phyloP scores from a whole-genome alignment of 1,140 invertebrate species.

The Drosophila navojoa region DNA sequence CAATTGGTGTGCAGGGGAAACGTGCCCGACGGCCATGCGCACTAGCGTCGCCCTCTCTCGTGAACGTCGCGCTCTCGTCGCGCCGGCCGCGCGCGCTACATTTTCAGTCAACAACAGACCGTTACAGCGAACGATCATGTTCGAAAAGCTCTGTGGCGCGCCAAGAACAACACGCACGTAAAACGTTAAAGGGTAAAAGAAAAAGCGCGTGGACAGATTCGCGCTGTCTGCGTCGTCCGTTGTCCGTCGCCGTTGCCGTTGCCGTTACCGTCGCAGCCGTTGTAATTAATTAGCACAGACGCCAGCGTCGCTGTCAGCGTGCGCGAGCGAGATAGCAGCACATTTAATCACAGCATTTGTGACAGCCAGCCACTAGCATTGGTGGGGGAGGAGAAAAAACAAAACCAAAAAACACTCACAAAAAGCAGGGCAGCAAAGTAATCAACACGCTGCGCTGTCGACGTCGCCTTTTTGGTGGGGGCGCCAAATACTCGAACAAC shows the following conservation, averaged over 20 bases:
- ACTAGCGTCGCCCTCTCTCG: constrained; percentile 36
- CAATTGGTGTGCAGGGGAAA: constrained; percentile 67
- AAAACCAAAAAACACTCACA: constrained; percentile 15
- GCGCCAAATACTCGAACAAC: constrained; percentile 31
- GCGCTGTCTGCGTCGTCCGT: constrained; percentile 24
- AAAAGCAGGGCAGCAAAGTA: constrained; percentile 49
- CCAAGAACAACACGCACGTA: constrained; percentile 19
- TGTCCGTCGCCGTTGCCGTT: not conserved
- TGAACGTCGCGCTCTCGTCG: constrained; percentile 25
- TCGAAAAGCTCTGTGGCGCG: constrained; percentile 63
- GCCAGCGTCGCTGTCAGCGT: constrained; percentile 50
- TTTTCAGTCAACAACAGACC: constrained; percentile 71
- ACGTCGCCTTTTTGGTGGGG: constrained; percentile 44
- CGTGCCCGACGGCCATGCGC: constrained; percentile 32
- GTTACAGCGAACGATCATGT: constrained; percentile 78
- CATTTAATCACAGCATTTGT: constrained; percentile 74
- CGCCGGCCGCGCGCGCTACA: constrained; percentile 44
- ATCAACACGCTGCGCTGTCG: constrained; percentile 63
- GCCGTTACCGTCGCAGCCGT: constrained; percentile 15
- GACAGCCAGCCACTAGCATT: constrained; percentile 41
- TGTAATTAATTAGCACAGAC: constrained; percentile 71
- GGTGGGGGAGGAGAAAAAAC: constrained; percentile 9
- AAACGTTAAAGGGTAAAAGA: constrained; percentile 35
- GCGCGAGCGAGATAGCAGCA: constrained; percentile 61
- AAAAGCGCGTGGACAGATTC: constrained; percentile 43